Percentiles rank a stretch among this genome's conserved stretches.
Evolutionary conservation across 2,113 vertebrate species (phyloP).

Genomic region (Solea senegalensis): DNA sequence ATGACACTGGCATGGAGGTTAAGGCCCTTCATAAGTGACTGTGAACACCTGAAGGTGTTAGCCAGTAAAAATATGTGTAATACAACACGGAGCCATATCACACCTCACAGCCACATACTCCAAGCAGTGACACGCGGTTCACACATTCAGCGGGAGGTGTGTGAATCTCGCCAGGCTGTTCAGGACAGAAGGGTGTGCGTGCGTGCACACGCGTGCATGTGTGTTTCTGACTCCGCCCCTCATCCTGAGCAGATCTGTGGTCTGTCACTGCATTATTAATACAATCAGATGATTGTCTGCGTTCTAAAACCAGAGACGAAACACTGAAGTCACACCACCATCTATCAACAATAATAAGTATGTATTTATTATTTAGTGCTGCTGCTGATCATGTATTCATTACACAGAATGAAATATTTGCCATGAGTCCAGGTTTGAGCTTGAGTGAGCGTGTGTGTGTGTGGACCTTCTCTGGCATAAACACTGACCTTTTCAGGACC

Average conservation of each 20-base stretch:
- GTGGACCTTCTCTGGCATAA: neutral
- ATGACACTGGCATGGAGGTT: neutral
- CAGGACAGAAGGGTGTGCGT: too few species aligned
- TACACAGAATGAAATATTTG: constrained; percentile 37
- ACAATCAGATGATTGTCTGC: constrained; percentile 12
- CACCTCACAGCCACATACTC: constrained; percentile 58
- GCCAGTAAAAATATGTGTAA: constrained; percentile 42
- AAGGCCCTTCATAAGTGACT: constrained; percentile 8
- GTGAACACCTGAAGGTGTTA: constrained; percentile 28
- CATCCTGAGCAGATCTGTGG: neutral
- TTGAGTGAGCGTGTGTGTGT: constrained; percentile 26
- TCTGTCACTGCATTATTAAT: constrained; percentile 40
- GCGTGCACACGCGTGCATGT: too few species aligned
- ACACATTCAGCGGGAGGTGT: constrained; percentile 43
- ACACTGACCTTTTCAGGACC: too few species aligned
- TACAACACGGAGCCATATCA: constrained; percentile 41
- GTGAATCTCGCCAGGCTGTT: neutral
- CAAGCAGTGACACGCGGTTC: constrained; percentile 17
- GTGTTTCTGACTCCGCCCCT: neutral
- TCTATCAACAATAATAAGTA: constrained; percentile 47
- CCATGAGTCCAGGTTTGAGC: constrained; percentile 26
- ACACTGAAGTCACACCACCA: constrained; percentile 38
- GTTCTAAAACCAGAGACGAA: constrained; percentile 24
- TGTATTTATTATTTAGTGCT: constrained; percentile 74
- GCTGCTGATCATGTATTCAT: constrained; percentile 68